phyloP scores from a whole-genome alignment of 2,888 invertebrate species.

The Argyra leucocephala region DNA sequence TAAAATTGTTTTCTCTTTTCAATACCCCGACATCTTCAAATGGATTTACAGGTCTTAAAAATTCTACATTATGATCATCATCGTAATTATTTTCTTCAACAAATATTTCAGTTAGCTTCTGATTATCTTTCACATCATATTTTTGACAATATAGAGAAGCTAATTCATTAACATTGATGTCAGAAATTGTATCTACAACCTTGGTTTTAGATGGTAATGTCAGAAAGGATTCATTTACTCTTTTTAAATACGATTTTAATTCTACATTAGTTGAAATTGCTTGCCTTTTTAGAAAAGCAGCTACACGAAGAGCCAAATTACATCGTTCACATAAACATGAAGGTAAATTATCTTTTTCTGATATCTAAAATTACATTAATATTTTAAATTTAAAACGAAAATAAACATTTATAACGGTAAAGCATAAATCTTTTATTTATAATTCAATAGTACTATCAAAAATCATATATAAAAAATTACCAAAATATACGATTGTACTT shows the following conservation, averaged over 20 bases:
- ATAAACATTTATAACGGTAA: not conserved
- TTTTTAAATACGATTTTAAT: slow-evolving; percentile 17
- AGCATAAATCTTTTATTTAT: not conserved
- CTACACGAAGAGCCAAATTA: slow-evolving; percentile 19
- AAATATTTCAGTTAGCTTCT: not conserved
- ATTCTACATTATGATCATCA: not conserved
- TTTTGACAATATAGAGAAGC: not conserved
- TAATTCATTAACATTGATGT: slow-evolving; percentile 5
- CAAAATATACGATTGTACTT: slow-evolving; percentile 11
- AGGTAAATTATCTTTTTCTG: slow-evolving; percentile 23
- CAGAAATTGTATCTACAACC: not conserved
- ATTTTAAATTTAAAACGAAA: no score
- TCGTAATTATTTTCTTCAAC: not conserved
- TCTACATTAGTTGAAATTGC: slow-evolving; percentile 20
- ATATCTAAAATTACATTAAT: slow-evolving; percentile 15
- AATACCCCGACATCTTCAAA: not conserved
- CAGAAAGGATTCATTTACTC: slow-evolving; percentile 18
- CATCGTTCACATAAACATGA: slow-evolving; percentile 22
- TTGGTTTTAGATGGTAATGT: not conserved
- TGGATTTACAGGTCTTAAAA: not conserved
- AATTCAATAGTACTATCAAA: not conserved
- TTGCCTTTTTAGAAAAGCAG: slow-evolving; percentile 22
- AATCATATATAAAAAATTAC: not conserved
- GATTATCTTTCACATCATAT: not conserved
- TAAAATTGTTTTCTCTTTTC: not conserved